Evolutionary conservation across 2,888 invertebrate genomes (phyloP).

Genomic region (Cyclophora albipunctata): DNA sequence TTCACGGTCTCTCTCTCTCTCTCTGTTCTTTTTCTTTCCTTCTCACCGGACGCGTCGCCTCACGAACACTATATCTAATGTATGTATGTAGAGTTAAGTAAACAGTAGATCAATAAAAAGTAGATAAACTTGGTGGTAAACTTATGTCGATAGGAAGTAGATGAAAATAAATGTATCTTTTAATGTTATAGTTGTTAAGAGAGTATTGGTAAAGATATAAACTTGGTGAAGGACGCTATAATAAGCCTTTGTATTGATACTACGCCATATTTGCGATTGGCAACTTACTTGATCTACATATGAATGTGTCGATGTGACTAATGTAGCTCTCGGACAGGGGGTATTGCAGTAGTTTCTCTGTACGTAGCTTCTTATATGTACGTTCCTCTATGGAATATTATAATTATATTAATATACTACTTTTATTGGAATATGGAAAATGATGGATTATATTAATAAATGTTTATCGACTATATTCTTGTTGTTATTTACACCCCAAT

Average conservation of each 20-base stretch:
- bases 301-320: constrained; percentile 58
- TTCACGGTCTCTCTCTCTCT: constrained; percentile 23
- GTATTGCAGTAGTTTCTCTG: constrained; percentile 65
- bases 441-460: constrained; percentile 73
- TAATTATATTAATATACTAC: constrained; percentile 51
- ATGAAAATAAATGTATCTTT: constrained; percentile 56
- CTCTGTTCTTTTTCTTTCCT: constrained; percentile 27
- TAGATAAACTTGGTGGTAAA: constrained; percentile 71
- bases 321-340: constrained; percentile 62
- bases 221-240: constrained; percentile 74
- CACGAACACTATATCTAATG: constrained; percentile 52
- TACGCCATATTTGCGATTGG: constrained; percentile 71
- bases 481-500: constrained; percentile 17
- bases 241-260: constrained; percentile 65
- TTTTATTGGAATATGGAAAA: constrained; percentile 69
- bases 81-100: constrained; percentile 75
- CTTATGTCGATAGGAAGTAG: constrained; percentile 73
- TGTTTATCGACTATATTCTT: constrained; percentile 60
- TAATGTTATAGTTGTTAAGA: constrained; percentile 69
- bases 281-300: constrained; percentile 61
- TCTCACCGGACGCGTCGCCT: constrained; percentile 42
- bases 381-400: constrained; percentile 55
- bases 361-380: constrained; percentile 67
- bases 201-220: constrained; percentile 54
- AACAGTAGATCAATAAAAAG: constrained; percentile 53